Conservation (phyloP, 37 sponge, comb jelly and placozoan species). For the Lycopodina hypogea region DNA sequence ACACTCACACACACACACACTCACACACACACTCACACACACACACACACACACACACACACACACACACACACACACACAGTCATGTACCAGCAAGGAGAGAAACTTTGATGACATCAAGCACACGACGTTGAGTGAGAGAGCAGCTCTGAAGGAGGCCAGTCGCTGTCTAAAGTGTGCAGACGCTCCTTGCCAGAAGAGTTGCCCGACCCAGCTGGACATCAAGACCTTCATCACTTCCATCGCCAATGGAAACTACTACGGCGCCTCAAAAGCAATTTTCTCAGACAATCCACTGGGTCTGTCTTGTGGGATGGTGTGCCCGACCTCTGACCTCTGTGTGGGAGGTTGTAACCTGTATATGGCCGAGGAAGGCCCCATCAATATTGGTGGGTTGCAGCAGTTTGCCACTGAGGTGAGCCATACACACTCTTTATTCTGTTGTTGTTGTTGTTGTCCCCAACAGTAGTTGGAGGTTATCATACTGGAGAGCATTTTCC, state of each 20-base stretch:
- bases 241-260: constrained; percentile 92
- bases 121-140: constrained; percentile 93
- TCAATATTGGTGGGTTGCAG: constrained; percentile 97
- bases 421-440: neutral
- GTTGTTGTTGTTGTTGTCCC: neutral
- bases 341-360: constrained; percentile 96
- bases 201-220: constrained; percentile 96
- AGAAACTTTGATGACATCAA: constrained; percentile 96
- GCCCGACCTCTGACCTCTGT: constrained; percentile 95
- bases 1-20: no score
- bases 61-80: neutral
- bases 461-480: no score
- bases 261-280: constrained; percentile 90
- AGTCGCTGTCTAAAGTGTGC: constrained; percentile 93
- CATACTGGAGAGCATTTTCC: no score
- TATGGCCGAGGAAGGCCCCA: constrained; percentile 93
- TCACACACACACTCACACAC: no score
- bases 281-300: constrained; percentile 98
- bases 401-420: constrained; percentile 95
- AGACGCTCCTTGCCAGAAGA: constrained; percentile 97
- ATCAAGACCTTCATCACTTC: constrained; percentile 90
- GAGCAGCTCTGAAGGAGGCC: constrained; percentile 85
- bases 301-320: constrained; percentile 95
- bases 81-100: constrained; percentile 64
- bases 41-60: no score